Evolutionary conservation across 2,797 vertebrate species (phyloP).

Genomic region (Chelon auratus): DNA sequence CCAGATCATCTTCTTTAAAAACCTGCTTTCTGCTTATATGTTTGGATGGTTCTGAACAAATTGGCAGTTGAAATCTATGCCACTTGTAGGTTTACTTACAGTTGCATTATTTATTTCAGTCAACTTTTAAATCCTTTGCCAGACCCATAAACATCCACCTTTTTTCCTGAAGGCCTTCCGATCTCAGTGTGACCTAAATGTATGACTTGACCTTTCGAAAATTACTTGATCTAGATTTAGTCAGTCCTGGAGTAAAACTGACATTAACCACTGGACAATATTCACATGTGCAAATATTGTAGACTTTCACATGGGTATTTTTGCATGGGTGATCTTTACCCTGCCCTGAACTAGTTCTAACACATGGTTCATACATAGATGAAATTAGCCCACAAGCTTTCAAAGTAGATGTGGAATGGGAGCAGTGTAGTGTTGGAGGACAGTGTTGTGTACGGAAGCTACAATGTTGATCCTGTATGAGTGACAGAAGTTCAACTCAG

Average conservation of each 20-base stretch:
- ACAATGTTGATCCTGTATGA: slow-evolving; percentile 25
- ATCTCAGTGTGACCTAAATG: not conserved
- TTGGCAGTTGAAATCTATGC: not conserved
- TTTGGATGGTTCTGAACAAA: not conserved
- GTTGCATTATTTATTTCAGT: no score
- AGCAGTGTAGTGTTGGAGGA: slow-evolving; percentile 63
- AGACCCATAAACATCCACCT: no score
- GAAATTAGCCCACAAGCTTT: slow-evolving; percentile 55
- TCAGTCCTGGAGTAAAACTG: not conserved
- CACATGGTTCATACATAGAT: slow-evolving; percentile 33
- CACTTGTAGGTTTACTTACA: not conserved
- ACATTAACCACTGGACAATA: not conserved
- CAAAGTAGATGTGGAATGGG: slow-evolving; percentile 48
- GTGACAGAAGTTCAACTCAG: slow-evolving; percentile 37
- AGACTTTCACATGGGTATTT: no score
- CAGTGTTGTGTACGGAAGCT: slow-evolving; percentile 30
- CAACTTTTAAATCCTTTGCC: no score
- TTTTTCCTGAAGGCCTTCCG: no score
- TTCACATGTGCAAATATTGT: not conserved
- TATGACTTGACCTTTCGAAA: not conserved
- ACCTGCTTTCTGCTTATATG: no score
- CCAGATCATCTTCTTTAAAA: no score
- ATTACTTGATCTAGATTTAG: not conserved
- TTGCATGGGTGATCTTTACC: no score
- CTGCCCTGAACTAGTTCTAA: no score